A percentile compares a stretch with the other conserved stretches of the same genome.
Conservation (phyloP, 2,888 invertebrate species). For the Stenodema calcarata region DNA sequence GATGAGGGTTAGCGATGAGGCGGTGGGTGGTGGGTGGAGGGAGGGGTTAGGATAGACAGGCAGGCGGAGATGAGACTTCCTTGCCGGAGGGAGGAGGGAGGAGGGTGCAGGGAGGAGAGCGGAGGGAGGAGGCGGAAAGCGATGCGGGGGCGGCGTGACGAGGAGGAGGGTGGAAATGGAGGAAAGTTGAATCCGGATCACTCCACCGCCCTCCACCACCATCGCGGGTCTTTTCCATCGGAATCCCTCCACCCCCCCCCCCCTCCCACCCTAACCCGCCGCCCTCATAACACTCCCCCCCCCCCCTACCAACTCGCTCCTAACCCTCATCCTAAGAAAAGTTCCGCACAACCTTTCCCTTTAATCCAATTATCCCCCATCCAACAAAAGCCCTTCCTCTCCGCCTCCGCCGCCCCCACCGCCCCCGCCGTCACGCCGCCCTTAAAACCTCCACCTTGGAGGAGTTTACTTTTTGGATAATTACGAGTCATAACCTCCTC, state of each 20-base stretch:
- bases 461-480: conserved; percentile 50
- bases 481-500: conserved; percentile 52
- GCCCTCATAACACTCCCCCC: conserved; percentile 15
- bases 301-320: conserved; percentile 26
- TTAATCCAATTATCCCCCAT: conserved; percentile 53
- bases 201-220: conserved; percentile 5
- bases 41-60: conserved; percentile 50
- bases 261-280: conserved; percentile 27
- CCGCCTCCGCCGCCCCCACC: background rate
- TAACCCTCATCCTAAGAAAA: conserved; percentile 37
- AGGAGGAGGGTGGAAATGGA: background rate
- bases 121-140: conserved; percentile 19
- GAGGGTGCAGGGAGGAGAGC: background rate
- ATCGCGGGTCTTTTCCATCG: background rate
- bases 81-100: conserved; percentile 26
- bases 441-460: background rate
- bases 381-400: background rate
- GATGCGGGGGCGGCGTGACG: background rate
- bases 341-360: conserved; percentile 49
- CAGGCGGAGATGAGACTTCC: conserved; percentile 55
- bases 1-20: no score
- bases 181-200: conserved; percentile 51
- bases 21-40: conserved; percentile 16
- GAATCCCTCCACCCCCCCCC: background rate
- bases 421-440: background rate